Base-by-base conservation (phyloP, 2,888 invertebrate species). In the Nemoura dubitans region DNA sequence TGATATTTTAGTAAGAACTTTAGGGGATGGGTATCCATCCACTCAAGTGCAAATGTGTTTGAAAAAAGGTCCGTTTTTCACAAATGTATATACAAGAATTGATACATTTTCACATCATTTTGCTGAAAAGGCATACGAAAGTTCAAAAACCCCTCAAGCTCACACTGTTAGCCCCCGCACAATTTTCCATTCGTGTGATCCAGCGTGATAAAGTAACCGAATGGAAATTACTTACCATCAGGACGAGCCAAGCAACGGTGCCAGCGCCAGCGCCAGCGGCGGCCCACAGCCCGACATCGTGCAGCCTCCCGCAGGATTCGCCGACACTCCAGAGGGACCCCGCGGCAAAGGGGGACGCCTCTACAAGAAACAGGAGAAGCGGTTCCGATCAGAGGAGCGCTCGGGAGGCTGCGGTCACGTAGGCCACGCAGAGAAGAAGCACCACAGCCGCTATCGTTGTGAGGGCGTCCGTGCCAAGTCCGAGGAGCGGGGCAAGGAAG, bases 221-320 rank as follows among this genome's bases (percentile, higher is more conserved):
- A 10, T 10, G 36, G 3, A 6, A 36, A 36, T 6, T 59, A 21
- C 29, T 29, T 26, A 16, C 29, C 21, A 28, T 25, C 77, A 78
- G 85, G 77, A 85, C 29, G 85, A 28, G 28, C 26, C 76, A 28
- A 29, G 29, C 28, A 76, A 28, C 27, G 82, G 43, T n/a, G 28
- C 59, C 21, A 59, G 36, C 59, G 82, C 25, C 42, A 29, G 82
- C 6, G 82, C 59, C 27, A 82, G 28, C 59, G 84, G 27, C 59
- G 84, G 43, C 25, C 28, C 43, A 29, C 59, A 59, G 83, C 76
- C 92, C 87, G 96, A 96, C 90, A 97, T 97, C 89, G 97, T 97
- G 0, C 96, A 97, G 90, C 97, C 97, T 0, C 97, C 97, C 0
- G 97, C 96, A 25, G 97, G 97, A 80, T 97, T 97, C 90, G 97